A percentile compares a stretch with the other conserved stretches of the same genome.
Conservation (phyloP, 2,888 invertebrate genomes). For the Oeneis ivallda region DNA sequence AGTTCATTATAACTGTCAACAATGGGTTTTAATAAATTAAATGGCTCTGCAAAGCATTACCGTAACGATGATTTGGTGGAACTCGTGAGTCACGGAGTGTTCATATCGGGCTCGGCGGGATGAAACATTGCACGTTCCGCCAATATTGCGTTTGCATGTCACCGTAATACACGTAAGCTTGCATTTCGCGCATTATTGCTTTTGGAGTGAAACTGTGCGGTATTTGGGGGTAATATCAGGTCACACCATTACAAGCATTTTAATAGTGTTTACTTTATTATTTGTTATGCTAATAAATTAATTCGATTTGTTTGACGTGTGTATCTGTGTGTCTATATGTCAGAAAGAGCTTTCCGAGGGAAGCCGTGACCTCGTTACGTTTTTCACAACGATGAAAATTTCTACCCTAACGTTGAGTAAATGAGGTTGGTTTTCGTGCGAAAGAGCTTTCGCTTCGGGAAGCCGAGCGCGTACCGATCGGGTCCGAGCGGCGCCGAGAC, state of each 20-base stretch:
- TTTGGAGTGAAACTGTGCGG: neutral
- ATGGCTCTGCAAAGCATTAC: neutral
- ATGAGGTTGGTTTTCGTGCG: too few relatives aligned
- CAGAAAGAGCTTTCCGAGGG: too few relatives aligned
- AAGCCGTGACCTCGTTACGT: too few relatives aligned
- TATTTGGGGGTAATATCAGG: neutral
- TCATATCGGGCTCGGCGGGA: neutral
- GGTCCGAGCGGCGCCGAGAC: too few relatives aligned
- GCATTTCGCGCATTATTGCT: neutral
- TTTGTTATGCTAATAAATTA: too few relatives aligned
- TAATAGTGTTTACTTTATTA: neutral
- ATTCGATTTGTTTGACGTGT: too few relatives aligned
- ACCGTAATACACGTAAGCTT: neutral
- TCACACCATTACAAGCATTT: neutral
- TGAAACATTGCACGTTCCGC: neutral
- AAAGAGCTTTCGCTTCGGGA: too few relatives aligned
- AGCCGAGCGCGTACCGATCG: too few relatives aligned
- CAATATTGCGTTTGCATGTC: conserved; percentile 2
- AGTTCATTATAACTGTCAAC: neutral
- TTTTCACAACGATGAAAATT: too few relatives aligned
- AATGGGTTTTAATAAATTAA: neutral
- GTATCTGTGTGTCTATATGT: too few relatives aligned
- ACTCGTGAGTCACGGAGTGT: neutral
- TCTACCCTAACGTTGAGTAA: too few relatives aligned
- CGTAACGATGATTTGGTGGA: neutral